Conservation (phyloP, 2,113 vertebrate genomes). For the Sinosuthora webbiana region DNA sequence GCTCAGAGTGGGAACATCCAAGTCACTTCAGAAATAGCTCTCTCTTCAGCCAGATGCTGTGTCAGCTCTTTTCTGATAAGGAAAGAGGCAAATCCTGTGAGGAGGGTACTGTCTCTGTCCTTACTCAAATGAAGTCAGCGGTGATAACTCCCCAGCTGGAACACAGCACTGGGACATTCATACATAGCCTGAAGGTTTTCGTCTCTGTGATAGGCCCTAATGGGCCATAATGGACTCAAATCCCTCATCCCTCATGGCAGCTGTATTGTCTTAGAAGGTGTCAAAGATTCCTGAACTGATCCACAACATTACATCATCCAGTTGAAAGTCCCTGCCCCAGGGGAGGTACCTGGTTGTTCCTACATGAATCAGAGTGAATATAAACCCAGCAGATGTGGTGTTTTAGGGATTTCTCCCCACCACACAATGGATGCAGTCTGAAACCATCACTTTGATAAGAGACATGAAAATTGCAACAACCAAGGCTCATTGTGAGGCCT, state of each 20-base stretch:
- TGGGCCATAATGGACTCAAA: neutral
- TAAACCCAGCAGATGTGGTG: neutral
- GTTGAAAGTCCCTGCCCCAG: neutral
- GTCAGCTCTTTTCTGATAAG: neutral
- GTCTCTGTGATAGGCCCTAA: neutral
- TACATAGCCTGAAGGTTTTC: neutral
- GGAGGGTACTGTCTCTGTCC: neutral
- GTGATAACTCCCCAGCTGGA: neutral
- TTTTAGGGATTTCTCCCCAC: neutral
- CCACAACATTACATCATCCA: neutral
- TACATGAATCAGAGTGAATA: neutral
- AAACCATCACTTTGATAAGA: neutral
- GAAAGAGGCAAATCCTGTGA: neutral
- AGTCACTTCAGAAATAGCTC: slow-evolving; percentile 20
- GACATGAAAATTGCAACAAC: neutral
- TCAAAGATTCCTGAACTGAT: neutral
- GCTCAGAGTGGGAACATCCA: neutral
- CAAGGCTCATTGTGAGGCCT: neutral
- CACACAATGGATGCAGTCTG: neutral
- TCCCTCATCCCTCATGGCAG: neutral
- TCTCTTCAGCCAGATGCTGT: neutral
- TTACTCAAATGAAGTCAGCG: neutral
- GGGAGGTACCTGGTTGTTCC: neutral
- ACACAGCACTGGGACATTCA: neutral
- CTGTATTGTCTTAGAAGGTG: neutral